Conservation (phyloP, 2,888 invertebrate species). For the Calliscelio sp. region DNA sequence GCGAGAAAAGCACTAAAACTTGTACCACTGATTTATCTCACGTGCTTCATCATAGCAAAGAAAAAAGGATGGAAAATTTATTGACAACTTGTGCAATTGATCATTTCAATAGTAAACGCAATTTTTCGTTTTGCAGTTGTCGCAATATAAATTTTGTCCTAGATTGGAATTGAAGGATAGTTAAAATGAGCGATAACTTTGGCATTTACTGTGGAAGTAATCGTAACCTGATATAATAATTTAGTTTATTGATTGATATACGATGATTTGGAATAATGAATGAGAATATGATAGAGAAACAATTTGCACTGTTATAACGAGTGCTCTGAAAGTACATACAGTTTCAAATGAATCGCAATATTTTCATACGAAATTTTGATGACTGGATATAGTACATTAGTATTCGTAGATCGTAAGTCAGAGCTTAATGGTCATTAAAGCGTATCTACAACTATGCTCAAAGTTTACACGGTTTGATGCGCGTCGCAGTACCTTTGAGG, state of each 20-base stretch:
- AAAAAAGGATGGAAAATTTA: constrained; percentile 35
- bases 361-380: background rate
- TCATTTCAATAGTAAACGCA: constrained; percentile 25
- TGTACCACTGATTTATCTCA: constrained; percentile 41
- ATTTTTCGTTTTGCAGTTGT: constrained; percentile 13
- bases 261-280: no score
- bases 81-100: constrained; percentile 27
- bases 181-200: constrained; percentile 2
- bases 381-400: background rate
- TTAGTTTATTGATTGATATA: no score
- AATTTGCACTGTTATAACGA: no score
- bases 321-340: no score
- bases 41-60: constrained; percentile 10
- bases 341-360: no score
- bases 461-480: constrained; percentile 71
- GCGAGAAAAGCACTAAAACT: constrained; percentile 51
- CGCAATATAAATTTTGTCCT: constrained; percentile 37
- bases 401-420: background rate
- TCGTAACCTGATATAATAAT: background rate
- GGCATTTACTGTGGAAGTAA: constrained; percentile 26
- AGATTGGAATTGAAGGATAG: constrained; percentile 28
- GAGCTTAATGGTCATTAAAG: constrained; percentile 54
- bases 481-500: constrained; percentile 57
- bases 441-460: constrained; percentile 51
- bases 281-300: no score